A percentile compares a stretch with the other conserved stretches of the same genome.
These are phyloP conservation scores for Miltochrista miniata DNA, from an alignment of 2,888 invertebrate species.

Conservation along the genomic window DNA sequence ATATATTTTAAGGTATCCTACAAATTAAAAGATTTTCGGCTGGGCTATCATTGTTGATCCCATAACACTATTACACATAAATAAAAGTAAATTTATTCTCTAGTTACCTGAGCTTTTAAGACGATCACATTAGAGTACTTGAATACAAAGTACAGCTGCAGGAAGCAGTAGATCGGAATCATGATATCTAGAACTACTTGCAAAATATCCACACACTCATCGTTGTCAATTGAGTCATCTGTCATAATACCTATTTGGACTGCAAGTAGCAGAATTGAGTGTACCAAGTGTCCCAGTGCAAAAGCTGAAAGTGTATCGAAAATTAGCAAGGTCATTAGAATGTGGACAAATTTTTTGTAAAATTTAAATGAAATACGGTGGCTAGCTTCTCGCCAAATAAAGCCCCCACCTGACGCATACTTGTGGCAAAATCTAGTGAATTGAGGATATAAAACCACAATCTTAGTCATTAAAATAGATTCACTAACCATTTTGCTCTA, in stretches of 20 bases:
- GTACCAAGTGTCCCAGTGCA: conserved; percentile 90
- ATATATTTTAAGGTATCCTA: no score
- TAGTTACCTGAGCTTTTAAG: conserved; percentile 62
- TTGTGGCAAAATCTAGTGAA: no score
- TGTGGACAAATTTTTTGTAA: no score
- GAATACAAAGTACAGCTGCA: conserved; percentile 91
- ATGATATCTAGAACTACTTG: conserved; percentile 86
- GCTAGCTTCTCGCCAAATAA: no score
- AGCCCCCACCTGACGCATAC: no score
- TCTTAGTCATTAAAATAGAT: no score
- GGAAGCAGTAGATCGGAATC: conserved; percentile 89
- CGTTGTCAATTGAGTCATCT: conserved; percentile 77
- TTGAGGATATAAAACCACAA: no score
- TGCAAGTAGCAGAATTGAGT: conserved; percentile 87
- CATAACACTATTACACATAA: no score
- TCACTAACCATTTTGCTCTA: no score
- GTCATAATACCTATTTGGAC: conserved; percentile 86
- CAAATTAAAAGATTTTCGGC: not conserved
- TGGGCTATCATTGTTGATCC: no score
- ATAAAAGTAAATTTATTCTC: not conserved
- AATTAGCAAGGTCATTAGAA: no score
- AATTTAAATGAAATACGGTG: no score
- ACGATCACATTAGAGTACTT: conserved; percentile 91
- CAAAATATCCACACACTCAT: conserved; percentile 84
- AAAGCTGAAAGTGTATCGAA: conserved; percentile 82